phyloP scores from a whole-genome alignment of 92 coral and sea anemone genomes.

The Anthopleura xanthogrammica region DNA sequence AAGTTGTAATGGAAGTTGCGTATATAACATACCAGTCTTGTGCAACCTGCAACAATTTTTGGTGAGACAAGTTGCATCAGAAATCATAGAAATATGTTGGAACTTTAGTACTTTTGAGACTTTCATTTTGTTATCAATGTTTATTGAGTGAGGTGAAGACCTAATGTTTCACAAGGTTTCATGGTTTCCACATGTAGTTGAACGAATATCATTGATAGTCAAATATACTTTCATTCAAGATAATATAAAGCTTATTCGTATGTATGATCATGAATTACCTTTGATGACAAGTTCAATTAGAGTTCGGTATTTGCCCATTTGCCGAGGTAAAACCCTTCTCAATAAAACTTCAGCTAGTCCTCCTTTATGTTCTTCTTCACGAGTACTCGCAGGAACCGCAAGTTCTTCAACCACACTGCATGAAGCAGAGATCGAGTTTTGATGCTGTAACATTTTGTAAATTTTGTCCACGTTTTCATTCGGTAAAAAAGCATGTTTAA shows the following conservation, averaged over 20 bases:
- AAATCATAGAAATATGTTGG: no score
- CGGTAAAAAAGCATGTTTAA: constrained; percentile 42
- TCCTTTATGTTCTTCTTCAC: constrained; percentile 10
- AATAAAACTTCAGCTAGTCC: constrained; percentile 45
- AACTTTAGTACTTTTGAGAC: no score
- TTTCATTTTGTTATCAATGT: no score
- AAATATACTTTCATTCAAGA: no score
- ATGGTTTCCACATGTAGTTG: no score
- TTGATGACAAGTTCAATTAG: constrained; percentile 66
- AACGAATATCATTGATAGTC: no score
- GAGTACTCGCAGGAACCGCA: not conserved
- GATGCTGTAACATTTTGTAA: not conserved
- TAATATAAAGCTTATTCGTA: not conserved
- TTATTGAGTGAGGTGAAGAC: no score
- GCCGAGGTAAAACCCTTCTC: constrained; percentile 76
- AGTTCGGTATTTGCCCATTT: constrained; percentile 44
- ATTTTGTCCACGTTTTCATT: constrained; percentile 11
- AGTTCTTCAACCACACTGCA: constrained; percentile 18
- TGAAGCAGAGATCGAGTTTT: not conserved
- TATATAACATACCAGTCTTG: no score
- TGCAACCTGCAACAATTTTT: no score
- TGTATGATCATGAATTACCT: constrained; percentile 18
- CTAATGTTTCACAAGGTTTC: no score
- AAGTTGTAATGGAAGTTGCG: no score
- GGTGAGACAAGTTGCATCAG: no score